Percentiles rank a stretch among this genome's conserved stretches.
Evolutionary conservation across 2,113 vertebrate species (phyloP).

Genomic region (Morone saxatilis): DNA sequence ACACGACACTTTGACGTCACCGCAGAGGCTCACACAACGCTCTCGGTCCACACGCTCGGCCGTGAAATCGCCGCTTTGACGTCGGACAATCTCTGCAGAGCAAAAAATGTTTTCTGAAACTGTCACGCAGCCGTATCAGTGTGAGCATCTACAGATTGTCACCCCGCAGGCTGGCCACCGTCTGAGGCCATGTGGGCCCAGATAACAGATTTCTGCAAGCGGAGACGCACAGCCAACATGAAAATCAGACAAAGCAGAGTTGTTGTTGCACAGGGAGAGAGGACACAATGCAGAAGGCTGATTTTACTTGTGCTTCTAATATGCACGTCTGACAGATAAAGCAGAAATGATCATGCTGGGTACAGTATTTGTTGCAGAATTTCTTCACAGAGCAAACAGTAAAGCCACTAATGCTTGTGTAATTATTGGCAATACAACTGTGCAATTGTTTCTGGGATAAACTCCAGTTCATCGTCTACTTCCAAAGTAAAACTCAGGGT

Average conservation of each 20-base stretch:
- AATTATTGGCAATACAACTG: background rate
- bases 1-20: conserved; percentile 65
- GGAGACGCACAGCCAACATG: background rate
- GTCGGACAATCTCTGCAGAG: background rate
- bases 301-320: too few relatives aligned
- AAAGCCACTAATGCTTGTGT: background rate
- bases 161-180: conserved; percentile 6
- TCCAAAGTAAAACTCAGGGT: background rate
- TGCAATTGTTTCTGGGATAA: background rate
- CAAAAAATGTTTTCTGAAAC: background rate
- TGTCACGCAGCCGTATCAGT: conserved; percentile 13
- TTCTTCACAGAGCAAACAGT: background rate
- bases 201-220: conserved; percentile 35
- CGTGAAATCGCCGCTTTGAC: conserved; percentile 32
- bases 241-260: background rate
- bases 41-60: background rate
- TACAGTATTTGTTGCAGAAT: background rate
- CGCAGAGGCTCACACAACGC: background rate
- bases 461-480: background rate
- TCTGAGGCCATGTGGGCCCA: conserved; percentile 20
- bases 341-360: background rate
- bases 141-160: conserved; percentile 45
- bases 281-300: too few relatives aligned
- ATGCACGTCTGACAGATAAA: background rate
- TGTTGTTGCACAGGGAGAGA: too few relatives aligned